A percentile compares a stretch with the other conserved stretches of the same genome.
Evolutionary conservation across 1,140 invertebrate genomes (phyloP).

Genomic region (Diprion similis): DNA sequence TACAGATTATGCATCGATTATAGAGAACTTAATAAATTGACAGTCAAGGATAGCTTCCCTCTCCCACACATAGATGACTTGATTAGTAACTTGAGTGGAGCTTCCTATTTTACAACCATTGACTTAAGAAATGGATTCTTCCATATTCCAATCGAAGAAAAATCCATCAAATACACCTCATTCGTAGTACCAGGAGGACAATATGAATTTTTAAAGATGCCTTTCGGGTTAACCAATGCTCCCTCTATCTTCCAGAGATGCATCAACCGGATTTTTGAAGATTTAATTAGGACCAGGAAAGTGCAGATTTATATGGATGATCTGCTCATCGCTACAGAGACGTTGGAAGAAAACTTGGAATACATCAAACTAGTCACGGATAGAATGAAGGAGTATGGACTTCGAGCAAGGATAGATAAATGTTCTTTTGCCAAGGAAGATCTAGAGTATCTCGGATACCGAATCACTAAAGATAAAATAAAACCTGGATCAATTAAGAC

Average conservation of each 20-base stretch:
- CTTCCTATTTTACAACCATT: constrained; percentile 25
- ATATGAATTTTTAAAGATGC: constrained; percentile 36
- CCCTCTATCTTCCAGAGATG: constrained; percentile 33
- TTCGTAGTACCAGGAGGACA: constrained; percentile 36
- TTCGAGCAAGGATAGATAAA: background rate
- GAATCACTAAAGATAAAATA: background rate
- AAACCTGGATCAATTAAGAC: background rate
- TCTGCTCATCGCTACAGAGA: constrained; percentile 10
- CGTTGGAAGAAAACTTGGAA: background rate
- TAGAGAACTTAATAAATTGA: constrained; percentile 52
- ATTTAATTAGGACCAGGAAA: constrained; percentile 13
- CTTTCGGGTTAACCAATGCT: constrained; percentile 39
- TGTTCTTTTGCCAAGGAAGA: background rate
- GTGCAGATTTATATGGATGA: constrained; percentile 13
- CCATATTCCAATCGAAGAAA: constrained; percentile 40
- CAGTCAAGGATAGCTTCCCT: constrained; percentile 26
- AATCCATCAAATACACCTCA: no score
- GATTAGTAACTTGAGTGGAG: constrained; percentile 21
- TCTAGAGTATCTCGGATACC: background rate
- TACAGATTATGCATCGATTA: constrained; percentile 50
- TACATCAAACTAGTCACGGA: background rate
- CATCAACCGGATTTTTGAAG: constrained; percentile 23
- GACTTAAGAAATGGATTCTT: constrained; percentile 35
- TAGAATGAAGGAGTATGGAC: background rate
- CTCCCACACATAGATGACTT: constrained; percentile 28